Evolutionary conservation across 2,888 invertebrate species (phyloP), one percentile per base, ranked within the genome.

Genomic region (Nymphalis c-album): DNA sequence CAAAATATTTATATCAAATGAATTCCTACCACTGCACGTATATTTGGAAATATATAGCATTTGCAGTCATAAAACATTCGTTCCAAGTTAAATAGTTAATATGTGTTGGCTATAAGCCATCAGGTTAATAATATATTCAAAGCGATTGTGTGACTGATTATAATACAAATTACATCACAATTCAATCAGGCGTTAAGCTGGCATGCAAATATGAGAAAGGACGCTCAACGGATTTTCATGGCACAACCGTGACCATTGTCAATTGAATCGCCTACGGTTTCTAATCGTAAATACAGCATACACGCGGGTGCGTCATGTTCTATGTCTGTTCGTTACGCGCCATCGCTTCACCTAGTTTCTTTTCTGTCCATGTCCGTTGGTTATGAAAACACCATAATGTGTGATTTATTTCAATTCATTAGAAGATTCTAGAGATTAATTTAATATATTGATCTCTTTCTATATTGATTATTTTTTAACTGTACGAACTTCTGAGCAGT

Each of bases 261-360:
- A 68, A 69, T 72, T 66, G 69, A 55, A 69, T 70, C 69, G 68
- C 60, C 20, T 63, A 69, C 71, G 66, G 73, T 76, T 77, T 78
- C 78, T 76, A 75, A 76, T 75, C 70, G 73, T 75, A 64, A 74
- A 70, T 71, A 70, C 64, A 69, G 57, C 63, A 17, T 68, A 60
- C 53, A 31, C 53, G 53, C 31, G 22, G 53, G 70, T 73, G 64
- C 73, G 72, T 71, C 64, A 68, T 77, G 75, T 81, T 81, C 55
- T 80, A 82, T 79, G 83, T 81, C 76, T 76, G 80, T 76, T 74
- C 77, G 85, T 83, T 80, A 80, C 83, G 90, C 90, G 64, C 80
- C 85, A 90, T 87, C 78, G 88, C 85, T 60, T 73, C 76, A 67
- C 74, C 82, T 77, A 82, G 86, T 89, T 89, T 90, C 90, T 88